These are phyloP conservation scores for Zelleria hepariella DNA, from an alignment of 2,888 invertebrate genomes.

Conservation along the genomic window DNA sequence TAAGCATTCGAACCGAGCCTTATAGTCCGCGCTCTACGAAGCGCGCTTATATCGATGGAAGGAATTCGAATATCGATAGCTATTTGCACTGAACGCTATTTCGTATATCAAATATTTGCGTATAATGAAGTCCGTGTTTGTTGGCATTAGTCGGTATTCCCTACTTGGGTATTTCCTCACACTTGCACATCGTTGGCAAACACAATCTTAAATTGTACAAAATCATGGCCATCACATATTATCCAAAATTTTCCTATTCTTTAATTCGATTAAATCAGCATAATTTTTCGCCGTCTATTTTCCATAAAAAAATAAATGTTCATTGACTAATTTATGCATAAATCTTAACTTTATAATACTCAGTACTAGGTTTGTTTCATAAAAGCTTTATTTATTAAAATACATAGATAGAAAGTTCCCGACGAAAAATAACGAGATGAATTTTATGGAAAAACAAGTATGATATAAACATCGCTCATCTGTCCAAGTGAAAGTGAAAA, in stretches of 20 bases:
- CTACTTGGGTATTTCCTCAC: background rate
- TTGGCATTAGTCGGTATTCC: conserved; percentile 2
- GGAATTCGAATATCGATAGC: background rate
- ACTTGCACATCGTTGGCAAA: background rate
- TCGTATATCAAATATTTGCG: conserved; percentile 6
- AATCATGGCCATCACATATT: background rate
- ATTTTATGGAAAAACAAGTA: background rate
- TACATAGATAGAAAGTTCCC: too few species aligned
- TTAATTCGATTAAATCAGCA: background rate
- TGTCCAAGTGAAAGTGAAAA: background rate
- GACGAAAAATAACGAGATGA: background rate
- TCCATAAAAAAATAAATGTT: background rate
- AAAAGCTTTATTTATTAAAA: background rate
- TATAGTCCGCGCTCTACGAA: background rate
- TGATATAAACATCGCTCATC: background rate
- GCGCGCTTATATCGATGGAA: background rate
- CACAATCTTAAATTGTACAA: background rate
- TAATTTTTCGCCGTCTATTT: background rate
- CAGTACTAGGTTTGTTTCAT: too few species aligned
- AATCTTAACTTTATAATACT: too few species aligned
- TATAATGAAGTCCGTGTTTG: conserved; percentile 4
- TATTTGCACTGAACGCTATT: conserved; percentile 4
- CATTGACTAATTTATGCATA: background rate
- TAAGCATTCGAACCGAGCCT: too few species aligned
- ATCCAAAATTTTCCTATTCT: background rate